phyloP scores from a whole-genome alignment of 64 coral and sea anemone species.

The Pocillopora verrucosa region DNA sequence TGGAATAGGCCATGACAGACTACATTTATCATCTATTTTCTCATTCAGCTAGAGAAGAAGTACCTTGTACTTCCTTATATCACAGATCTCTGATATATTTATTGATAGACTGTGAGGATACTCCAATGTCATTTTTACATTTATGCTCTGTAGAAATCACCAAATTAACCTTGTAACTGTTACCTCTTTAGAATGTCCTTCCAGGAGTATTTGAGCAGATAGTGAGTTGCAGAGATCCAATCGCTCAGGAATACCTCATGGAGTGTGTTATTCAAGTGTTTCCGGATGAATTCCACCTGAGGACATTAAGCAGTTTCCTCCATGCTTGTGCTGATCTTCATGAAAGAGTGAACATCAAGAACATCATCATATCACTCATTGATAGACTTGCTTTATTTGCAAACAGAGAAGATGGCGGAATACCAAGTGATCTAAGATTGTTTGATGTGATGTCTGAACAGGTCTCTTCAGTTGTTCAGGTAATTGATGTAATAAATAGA shows the following conservation, averaged over 20 bases:
- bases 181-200: constrained; percentile 42
- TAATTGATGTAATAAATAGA: neutral
- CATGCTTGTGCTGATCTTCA: constrained; percentile 94
- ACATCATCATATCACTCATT: constrained; percentile 94
- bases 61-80: too few species aligned
- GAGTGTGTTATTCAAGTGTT: constrained; percentile 99
- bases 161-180: neutral
- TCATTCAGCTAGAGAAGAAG: too few species aligned
- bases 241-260: constrained; percentile 99
- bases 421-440: constrained; percentile 83
- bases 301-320: constrained; percentile 87
- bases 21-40: too few species aligned
- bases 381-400: constrained; percentile 95
- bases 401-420: constrained; percentile 95
- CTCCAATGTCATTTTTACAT: too few species aligned
- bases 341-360: constrained; percentile 90
- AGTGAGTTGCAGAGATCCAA: constrained; percentile 76
- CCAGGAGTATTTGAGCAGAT: constrained; percentile 69
- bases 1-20: too few species aligned
- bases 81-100: too few species aligned
- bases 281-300: constrained; percentile 96
- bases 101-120: too few species aligned
- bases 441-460: constrained; percentile 99
- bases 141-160: neutral
- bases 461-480: constrained; percentile 95